Percentiles rank a stretch among this genome's conserved stretches.
These are phyloP conservation scores for Rhinolophus sinicus DNA, from an alignment of 2,113 vertebrate species.

Conservation along the genomic window DNA sequence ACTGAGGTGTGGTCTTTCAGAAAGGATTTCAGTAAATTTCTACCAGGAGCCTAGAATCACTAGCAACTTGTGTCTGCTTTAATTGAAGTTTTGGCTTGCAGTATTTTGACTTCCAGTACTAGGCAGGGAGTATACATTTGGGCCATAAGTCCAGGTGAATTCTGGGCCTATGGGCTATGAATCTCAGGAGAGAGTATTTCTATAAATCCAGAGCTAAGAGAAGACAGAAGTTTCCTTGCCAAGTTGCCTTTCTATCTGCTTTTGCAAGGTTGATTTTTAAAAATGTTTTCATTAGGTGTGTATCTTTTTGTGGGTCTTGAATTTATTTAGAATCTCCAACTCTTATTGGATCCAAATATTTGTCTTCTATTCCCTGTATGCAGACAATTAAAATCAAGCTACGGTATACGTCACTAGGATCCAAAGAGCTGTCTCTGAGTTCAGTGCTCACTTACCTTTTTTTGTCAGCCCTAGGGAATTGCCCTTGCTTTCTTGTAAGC, in stretches of 20 bases:
- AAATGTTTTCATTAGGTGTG: background rate
- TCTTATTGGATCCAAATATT: background rate
- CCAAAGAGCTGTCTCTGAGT: background rate
- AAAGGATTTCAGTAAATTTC: background rate
- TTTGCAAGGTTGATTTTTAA: conserved; percentile 35
- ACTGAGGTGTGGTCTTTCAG: background rate
- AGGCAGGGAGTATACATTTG: background rate
- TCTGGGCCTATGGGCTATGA: background rate
- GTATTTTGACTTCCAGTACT: background rate
- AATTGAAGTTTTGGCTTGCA: background rate
- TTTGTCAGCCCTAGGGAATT: background rate
- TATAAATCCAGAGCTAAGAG: background rate
- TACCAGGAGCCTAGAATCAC: background rate
- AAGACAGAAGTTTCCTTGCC: background rate
- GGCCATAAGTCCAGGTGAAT: background rate
- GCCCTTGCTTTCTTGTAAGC: background rate
- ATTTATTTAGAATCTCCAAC: background rate
- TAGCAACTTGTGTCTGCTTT: background rate
- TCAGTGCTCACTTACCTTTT: background rate
- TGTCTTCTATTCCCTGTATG: background rate
- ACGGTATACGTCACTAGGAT: background rate
- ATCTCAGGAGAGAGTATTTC: background rate
- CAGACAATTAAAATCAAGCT: background rate
- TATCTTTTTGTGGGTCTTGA: background rate
- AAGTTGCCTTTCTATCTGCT: background rate